Conservation (phyloP, 2,888 invertebrate genomes). For the Drosophila lutescens region DNA sequence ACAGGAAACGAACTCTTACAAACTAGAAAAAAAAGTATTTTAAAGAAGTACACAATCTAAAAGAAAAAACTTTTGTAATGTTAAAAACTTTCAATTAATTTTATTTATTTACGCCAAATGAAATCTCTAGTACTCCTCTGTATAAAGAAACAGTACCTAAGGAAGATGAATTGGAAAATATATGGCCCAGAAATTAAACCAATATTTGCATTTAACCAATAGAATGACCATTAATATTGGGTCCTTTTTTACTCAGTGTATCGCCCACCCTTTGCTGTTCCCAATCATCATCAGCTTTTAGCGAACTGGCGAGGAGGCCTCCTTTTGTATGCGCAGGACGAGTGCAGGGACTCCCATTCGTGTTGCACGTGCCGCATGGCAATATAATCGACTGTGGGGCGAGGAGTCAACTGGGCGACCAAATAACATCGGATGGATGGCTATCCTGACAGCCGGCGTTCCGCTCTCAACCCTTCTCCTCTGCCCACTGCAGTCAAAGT, state of each 20-base stretch:
- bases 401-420: conserved; percentile 42
- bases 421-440: conserved; percentile 45
- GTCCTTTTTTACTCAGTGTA: not conserved
- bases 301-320: conserved; percentile 33
- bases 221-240: no score
- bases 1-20: no score
- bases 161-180: not conserved
- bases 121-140: no score
- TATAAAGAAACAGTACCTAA: not conserved
- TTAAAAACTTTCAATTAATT: no score
- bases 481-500: conserved; percentile 46
- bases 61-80: not conserved
- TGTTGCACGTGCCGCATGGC: conserved; percentile 64
- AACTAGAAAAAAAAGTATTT: no score
- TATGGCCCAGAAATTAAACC: fast-evolving
- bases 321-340: conserved; percentile 44
- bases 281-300: conserved; percentile 58
- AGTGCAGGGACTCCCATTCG: conserved; percentile 30
- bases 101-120: no score
- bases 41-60: no score
- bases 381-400: conserved; percentile 57
- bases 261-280: not conserved
- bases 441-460: conserved; percentile 22
- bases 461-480: not conserved
- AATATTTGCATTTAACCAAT: not conserved